Evolutionary conservation across 2,113 vertebrate genomes (phyloP), one percentile per base, ranked within the genome.

Genomic region (Erythrocercus mccallii): DNA sequence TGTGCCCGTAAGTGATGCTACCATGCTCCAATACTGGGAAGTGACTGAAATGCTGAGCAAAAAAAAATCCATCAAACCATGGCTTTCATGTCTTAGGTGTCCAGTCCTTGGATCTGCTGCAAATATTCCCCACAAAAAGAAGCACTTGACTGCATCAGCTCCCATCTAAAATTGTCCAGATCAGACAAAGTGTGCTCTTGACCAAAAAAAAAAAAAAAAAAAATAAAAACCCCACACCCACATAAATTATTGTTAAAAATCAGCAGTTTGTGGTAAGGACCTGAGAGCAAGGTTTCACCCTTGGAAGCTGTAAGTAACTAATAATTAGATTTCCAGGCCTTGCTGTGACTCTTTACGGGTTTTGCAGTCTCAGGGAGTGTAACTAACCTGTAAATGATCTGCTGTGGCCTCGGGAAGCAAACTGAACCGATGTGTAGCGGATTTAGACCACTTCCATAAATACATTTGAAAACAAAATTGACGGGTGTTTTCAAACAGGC

Each of bases 181-280:
- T 74, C 47, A 68, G 48, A 51, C 51, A 33, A n/a, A 1, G 2
- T 42, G 28, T 19, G 10, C 17, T 68, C 48, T 74, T 51, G 15
- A 81, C 44, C 13, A 57, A 64, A 71, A 86, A 65, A 33, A 30
- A 30, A 30, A 40, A 57, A 64, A 71, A 82, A 61, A 33, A 30
- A 30, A 30, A 51, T 6, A 5, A 14, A 66, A 61, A 12, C 1
- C 1, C 25, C 51, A 95, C 74, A 53, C 56, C 72, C 79, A 81
- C 53, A 90, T 93, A 95, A 94, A 96, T 96, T 96, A 92, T 51
- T 95, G 90, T 88, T 96, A 85, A 97, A 97, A 97, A 95, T 90
- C 95, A 95, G 65, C 65, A 94, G 5, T 47, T 88, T 94, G 91
- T 40, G 84, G 91, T 88, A 81, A 97, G 89, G 86, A 94, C 35